Base-by-base conservation (phyloP, 2,888 invertebrate species). In the Hydraecia micacea region DNA sequence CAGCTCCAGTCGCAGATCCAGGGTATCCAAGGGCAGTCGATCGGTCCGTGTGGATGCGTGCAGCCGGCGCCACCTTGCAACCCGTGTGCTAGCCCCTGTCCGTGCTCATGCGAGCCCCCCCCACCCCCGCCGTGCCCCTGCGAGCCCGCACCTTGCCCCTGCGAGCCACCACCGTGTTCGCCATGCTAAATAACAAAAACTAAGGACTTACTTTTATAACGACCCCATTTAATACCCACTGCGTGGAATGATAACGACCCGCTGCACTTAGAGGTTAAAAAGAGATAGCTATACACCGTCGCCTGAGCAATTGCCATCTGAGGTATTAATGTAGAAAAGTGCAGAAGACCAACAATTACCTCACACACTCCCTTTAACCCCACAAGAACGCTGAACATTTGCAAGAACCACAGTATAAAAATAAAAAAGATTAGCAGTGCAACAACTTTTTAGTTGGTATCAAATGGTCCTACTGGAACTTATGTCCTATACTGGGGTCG, bases 111-210 rank as follows among this genome's bases (percentile, higher is more conserved):
- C 28, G 84, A 83, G 65, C 71, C 63, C 0, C 63, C 66, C 0
- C 49, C 73, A 2, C 75, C 75, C 0, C 62, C 75, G 0, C 73
- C 85, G 0, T 86, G 84, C 65, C 63, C 69, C 0, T 85, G 81
- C 52, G 79, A 79, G n/a, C 39, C 36, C 0, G 7, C 46, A 0
- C 63, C 74, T 0, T 76, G 80, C 58, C 62, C 79, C 0, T 82
- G 86, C 21, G 83, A 83, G 7, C 71, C 63, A 1, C 86, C 80
- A 25, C 70, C 66, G 2, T 77, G 77, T 28, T 66, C 73, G 8
- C 83, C 85, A 72, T 88, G 83, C 83, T 82, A 86, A 85, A 80
- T 73, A 68, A 79, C 58, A 28, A 66, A 71, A 42, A 32, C 67
- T 66, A n/a, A 60, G 42, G 67, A 79, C 70, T 79, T 76, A 74